phyloP scores from a whole-genome alignment of 2,113 vertebrate species.

The Beaufortia kweichowensis region DNA sequence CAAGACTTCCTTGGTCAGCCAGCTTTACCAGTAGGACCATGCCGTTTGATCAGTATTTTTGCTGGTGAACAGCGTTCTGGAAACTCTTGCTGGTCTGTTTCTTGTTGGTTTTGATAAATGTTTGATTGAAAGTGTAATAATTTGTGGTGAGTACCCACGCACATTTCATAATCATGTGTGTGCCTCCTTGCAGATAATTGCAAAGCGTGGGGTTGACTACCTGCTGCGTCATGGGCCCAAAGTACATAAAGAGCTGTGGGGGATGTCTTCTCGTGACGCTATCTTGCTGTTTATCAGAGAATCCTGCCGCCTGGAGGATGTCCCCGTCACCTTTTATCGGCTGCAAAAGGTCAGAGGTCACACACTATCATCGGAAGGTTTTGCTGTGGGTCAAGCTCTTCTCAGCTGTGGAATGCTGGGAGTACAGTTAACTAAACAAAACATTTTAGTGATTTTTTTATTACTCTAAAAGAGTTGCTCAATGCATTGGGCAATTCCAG shows the following conservation, averaged over 20 bases:
- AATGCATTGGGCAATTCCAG: too few species aligned
- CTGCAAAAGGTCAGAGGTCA: slow-evolving; percentile 80
- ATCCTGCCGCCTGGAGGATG: slow-evolving; percentile 85
- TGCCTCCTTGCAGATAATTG: slow-evolving; percentile 75
- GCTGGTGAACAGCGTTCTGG: too few species aligned
- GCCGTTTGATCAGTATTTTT: too few species aligned
- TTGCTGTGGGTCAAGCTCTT: neutral
- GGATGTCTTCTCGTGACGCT: slow-evolving; percentile 78
- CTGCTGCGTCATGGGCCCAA: slow-evolving; percentile 84
- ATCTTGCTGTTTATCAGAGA: slow-evolving; percentile 83
- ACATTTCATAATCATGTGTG: neutral
- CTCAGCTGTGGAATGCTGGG: slow-evolving; percentile 33
- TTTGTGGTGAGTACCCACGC: neutral
- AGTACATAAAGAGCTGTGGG: slow-evolving; percentile 83
- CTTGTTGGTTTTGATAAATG: neutral
- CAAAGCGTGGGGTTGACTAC: slow-evolving; percentile 82
- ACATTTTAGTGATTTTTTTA: neutral
- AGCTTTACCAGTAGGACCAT: neutral
- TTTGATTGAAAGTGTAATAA: slow-evolving; percentile 11
- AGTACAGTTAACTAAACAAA: too few species aligned
- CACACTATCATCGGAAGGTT: neutral
- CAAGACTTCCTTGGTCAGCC: neutral
- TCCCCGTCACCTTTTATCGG: slow-evolving; percentile 87
- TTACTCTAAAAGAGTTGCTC: slow-evolving; percentile 8
- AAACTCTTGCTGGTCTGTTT: neutral